phyloP scores from a whole-genome alignment of 2,113 vertebrate genomes.

The Macquaria australasica region DNA sequence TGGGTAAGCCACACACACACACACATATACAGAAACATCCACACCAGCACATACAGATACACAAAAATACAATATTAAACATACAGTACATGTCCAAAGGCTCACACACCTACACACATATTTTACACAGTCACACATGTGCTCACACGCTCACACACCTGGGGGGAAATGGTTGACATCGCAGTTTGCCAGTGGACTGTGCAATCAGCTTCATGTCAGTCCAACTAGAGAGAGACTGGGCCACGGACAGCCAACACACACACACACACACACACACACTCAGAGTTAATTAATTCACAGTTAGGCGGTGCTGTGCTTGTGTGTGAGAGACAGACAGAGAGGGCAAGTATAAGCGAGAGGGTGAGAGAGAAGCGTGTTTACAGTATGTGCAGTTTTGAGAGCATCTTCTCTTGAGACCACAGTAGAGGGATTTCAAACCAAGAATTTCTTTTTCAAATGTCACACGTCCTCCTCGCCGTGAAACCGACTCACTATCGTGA shows the following conservation, averaged over 20 bases:
- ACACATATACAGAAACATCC: neutral
- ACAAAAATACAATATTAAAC: neutral
- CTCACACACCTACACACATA: neutral
- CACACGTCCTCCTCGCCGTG: constrained; percentile 17
- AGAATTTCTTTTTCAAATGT: constrained; percentile 23
- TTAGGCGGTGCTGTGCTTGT: neutral
- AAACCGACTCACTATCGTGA: constrained; percentile 36
- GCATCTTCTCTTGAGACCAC: neutral
- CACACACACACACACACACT: neutral
- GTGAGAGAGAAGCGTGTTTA: constrained; percentile 4
- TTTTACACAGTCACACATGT: neutral
- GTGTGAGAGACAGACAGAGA: neutral
- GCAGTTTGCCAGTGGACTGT: constrained; percentile 12
- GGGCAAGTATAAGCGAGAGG: neutral
- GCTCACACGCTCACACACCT: neutral
- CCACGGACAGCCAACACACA: neutral
- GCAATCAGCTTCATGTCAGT: constrained; percentile 9
- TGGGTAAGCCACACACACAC: constrained; percentile 3
- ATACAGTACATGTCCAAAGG: neutral
- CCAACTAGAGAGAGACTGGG: neutral
- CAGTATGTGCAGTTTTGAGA: neutral
- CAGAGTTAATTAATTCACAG: neutral
- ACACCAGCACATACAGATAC: neutral
- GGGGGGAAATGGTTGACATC: constrained; percentile 3
- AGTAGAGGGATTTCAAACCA: constrained; percentile 2